A percentile compares a stretch with the other conserved stretches of the same genome.
These are phyloP conservation scores for Pithys albifrons DNA, from an alignment of 2,113 vertebrate species.

Conservation along the genomic window DNA sequence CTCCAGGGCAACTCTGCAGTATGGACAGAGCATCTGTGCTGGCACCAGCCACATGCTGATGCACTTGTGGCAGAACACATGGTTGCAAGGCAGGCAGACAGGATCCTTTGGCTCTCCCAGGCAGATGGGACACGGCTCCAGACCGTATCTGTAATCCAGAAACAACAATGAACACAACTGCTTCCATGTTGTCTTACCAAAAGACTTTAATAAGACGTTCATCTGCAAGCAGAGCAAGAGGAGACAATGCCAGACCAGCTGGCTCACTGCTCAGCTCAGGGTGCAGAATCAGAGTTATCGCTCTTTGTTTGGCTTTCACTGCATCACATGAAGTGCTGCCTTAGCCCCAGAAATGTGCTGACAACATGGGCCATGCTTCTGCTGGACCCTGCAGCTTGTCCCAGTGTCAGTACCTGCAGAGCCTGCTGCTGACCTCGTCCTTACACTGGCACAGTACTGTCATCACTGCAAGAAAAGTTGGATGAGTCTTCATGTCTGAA, in stretches of 20 bases:
- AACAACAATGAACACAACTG: neutral
- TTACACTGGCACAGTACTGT: conserved; percentile 82
- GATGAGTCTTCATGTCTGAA: conserved; percentile 82
- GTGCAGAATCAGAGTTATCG: neutral
- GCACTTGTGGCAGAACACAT: conserved; percentile 84
- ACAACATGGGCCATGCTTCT: neutral
- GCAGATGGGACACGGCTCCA: conserved; percentile 79
- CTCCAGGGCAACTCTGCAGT: conserved; percentile 65
- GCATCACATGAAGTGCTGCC: neutral
- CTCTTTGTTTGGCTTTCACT: neutral
- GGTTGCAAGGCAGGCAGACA: conserved; percentile 81
- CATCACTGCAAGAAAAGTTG: conserved; percentile 84
- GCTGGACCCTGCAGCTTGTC: neutral
- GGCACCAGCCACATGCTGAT: conserved; percentile 74
- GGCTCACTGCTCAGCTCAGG: neutral
- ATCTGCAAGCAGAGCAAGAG: neutral
- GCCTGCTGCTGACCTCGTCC: conserved; percentile 70
- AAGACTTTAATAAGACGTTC: neutral
- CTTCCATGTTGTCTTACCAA: neutral
- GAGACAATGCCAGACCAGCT: neutral
- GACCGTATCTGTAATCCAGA: conserved; percentile 71
- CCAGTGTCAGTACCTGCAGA: conserved; percentile 75
- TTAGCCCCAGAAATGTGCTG: neutral
- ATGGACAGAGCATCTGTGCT: conserved; percentile 83
- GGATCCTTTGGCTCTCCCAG: conserved; percentile 81